phyloP scores from a whole-genome alignment of 1,140 invertebrate genomes.

The Drosophila tristis region DNA sequence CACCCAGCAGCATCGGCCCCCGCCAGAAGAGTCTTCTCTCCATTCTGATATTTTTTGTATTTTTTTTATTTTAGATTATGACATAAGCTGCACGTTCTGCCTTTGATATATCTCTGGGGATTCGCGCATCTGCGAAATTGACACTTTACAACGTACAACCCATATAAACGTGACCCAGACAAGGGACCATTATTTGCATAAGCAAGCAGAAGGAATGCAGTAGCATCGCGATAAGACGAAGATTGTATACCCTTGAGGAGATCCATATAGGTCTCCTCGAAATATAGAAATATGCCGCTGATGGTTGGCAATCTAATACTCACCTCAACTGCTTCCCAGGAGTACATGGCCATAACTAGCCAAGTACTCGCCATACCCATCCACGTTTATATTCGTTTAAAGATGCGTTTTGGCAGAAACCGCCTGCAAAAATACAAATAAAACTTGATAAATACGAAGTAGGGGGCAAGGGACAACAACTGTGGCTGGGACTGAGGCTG shows the following conservation, averaged over 20 bases:
- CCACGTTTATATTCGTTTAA: constrained; percentile 23
- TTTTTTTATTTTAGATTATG: constrained; percentile 57
- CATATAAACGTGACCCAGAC: constrained; percentile 79
- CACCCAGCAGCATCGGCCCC: constrained; percentile 41
- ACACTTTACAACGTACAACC: constrained; percentile 74
- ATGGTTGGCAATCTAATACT: background rate
- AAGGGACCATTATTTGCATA: constrained; percentile 69
- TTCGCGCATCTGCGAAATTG: constrained; percentile 72
- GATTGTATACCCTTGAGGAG: constrained; percentile 38
- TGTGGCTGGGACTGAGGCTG: too few relatives aligned
- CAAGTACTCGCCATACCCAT: constrained; percentile 24
- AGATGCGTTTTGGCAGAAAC: constrained; percentile 70
- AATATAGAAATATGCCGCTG: too few relatives aligned
- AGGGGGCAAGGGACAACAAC: background rate
- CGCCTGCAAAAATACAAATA: constrained; percentile 16
- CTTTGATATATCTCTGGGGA: constrained; percentile 51
- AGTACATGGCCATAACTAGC: background rate
- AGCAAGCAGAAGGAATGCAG: constrained; percentile 39
- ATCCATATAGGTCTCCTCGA: background rate
- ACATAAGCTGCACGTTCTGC: constrained; percentile 79
- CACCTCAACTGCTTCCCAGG: background rate
- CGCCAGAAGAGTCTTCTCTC: constrained; percentile 26
- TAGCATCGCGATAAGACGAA: constrained; percentile 30
- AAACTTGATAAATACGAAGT: constrained; percentile 14
- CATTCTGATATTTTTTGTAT: constrained; percentile 6